Evolutionary conservation across 2,888 invertebrate genomes (phyloP), one percentile per base, ranked within the genome.

Genomic region (Dorcus hopei): DNA sequence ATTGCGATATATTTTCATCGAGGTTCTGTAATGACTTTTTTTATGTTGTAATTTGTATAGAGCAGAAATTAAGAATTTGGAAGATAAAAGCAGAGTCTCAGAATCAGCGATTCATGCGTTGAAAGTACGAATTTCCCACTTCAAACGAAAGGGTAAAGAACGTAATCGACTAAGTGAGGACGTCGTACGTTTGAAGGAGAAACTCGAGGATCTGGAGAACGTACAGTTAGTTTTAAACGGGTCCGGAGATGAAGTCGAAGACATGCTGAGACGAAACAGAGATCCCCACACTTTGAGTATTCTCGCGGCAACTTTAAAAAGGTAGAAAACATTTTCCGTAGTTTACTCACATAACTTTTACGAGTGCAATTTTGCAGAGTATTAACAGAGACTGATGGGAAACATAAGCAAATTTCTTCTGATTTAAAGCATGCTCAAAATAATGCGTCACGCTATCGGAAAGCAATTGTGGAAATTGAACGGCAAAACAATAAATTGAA

Each of bases 261-360:
- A 83, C 52, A 81, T 89, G 78, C 70, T 90, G 2, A 76, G 80
- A 60, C 80, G 81, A 9, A 84, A 85, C 68, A 78, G 75, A 0
- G 84, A 86, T 76, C 73, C 83, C 0, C 74, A 81, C n/a, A 83
- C 84, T 0, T 74, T 90, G 6, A 81, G 83, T 23, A 81, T 83
- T 1, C 84, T 87, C 69, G 85, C 85, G 0, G 80, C 82, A 0
- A 83, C 86, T 9, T 78, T 88, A 14, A 89, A 88, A 76, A 83
- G 85, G 87, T 87, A 74, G 71, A 55, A 63, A n/a, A 16, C n/a
- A 49, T 49, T 38, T 38, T 2, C 14, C 8, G 4, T 14, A 3
- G 11, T 42, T 19, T 23, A 38, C 1, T 26, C 9, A 16, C n/a
- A 5, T 45, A 8, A 6, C 11, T 16, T 45, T 45, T n/a, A 14